phyloP scores from a whole-genome alignment of 2,888 invertebrate genomes.

The Caenorhabditis sulstoni region DNA sequence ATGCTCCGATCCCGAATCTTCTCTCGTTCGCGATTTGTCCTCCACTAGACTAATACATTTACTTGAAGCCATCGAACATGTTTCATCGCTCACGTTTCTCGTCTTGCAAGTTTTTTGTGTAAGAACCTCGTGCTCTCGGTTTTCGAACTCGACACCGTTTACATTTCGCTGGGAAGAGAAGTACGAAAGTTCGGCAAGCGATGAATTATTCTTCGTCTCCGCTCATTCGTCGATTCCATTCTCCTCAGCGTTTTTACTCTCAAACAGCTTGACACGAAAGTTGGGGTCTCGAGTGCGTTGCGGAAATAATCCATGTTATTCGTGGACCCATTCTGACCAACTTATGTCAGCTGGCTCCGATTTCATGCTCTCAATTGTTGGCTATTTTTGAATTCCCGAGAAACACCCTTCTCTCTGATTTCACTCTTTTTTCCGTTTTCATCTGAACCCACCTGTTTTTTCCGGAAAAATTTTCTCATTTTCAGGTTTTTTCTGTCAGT shows the following conservation, averaged over 20 bases:
- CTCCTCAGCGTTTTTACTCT: background rate
- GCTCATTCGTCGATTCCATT: background rate
- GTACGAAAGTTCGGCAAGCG: constrained; percentile 2
- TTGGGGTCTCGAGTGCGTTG: background rate
- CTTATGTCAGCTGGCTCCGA: constrained; percentile 15
- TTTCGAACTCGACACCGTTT: constrained; percentile 1
- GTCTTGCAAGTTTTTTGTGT: background rate
- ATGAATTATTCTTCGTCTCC: constrained; percentile 14
- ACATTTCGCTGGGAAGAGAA: background rate
- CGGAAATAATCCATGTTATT: constrained; percentile 10
- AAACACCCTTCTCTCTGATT: background rate
- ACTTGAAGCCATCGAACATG: constrained; percentile 13
- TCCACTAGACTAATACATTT: constrained; percentile 9
- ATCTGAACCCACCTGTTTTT: no score
- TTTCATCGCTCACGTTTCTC: constrained; percentile 38
- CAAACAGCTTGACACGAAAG: constrained; percentile 1
- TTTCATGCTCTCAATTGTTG: constrained; percentile 18
- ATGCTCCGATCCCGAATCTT: constrained; percentile 5
- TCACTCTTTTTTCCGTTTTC: constrained; percentile 10
- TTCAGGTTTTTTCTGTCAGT: constrained; percentile 54
- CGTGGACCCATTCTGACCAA: background rate
- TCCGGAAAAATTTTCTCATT: background rate
- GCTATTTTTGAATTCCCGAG: constrained; percentile 12
- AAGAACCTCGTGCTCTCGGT: constrained; percentile 11
- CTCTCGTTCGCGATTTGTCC: constrained; percentile 27